Evolutionary conservation across 1,140 invertebrate species (phyloP), one percentile per base, ranked within the genome.

Genomic region (Steinernema feltiae): DNA sequence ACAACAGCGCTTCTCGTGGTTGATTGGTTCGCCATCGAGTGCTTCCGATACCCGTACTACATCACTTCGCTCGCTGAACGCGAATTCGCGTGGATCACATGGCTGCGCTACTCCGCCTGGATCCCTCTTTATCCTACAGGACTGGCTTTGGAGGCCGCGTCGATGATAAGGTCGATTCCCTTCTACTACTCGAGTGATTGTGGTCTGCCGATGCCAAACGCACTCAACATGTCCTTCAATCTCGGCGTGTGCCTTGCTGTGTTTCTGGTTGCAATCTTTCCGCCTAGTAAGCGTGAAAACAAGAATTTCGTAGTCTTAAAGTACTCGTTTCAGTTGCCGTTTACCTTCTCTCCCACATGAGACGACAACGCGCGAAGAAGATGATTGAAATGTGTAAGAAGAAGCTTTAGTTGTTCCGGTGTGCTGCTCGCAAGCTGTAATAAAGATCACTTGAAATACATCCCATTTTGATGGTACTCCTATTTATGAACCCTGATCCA

Each of bases 31-130:
- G 71, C 71, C 73, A 46, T 63, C 53, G 53, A 63, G 24, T 69
- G 48, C 32, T 32, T 17, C 86, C 92, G 93, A 80, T 97, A 97
- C 89, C 93, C 94, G 18, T 97, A 92, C 87, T 97, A 97, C 86
- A 91, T 96, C 84, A 89, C 91, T 0, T 91, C 93, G 84, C 86
- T 94, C 1, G 90, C 93, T 75, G 91, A 93, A 32, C 89, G 90
- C 31, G 90, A 94, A 77, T 89, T 93, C 70, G 89, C 90, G 41
- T 82, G 93, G 21, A 85, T 97, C n/a, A 95, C 93, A 0, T 97
- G 94, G 94, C 87, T 96, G 0, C 89, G 94, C 30, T 97, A 97
- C 84, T 93, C 92, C 0, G 89, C 94, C 32, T 97, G 94, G 94
- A 94, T 97, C 75, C 91, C 92, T 0, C 88, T 97, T 0, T 97